Percentiles rank a stretch among this genome's conserved stretches.
Evolutionary conservation across 2,888 invertebrate species (phyloP).

Genomic region (Timema cristinae): DNA sequence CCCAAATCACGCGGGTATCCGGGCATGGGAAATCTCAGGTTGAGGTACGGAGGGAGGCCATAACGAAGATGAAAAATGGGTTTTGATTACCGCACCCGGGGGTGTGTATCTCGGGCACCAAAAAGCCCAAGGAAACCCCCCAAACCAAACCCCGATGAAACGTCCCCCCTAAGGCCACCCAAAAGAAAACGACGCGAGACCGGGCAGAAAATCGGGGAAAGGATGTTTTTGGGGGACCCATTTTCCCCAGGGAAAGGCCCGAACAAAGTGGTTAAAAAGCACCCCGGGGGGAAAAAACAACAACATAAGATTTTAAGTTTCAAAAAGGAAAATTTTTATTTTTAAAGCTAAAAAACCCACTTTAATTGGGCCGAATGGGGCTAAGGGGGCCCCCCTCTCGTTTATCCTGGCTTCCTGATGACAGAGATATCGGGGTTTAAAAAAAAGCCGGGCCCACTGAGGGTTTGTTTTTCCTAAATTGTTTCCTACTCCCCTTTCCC

Average conservation of each 20-base stretch:
- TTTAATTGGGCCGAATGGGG: too few species aligned
- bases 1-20: conserved; percentile 96
- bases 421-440: too few species aligned
- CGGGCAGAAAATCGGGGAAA: conserved; percentile 78
- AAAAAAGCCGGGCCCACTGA: too few species aligned
- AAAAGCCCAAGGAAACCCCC: conserved; percentile 92
- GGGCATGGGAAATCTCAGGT: conserved; percentile 97
- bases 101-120: conserved; percentile 91
- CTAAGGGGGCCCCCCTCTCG: too few species aligned
- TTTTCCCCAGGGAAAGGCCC: conserved; percentile 88
- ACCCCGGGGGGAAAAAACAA: conserved; percentile 53
- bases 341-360: too few species aligned
- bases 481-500: too few species aligned
- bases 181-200: conserved; percentile 85
- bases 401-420: too few species aligned
- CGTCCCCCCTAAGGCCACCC: conserved; percentile 89
- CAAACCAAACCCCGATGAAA: conserved; percentile 89
- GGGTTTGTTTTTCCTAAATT: too few species aligned
- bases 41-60: conserved; percentile 96
- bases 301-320: background rate
- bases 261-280: conserved; percentile 94
- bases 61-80: conserved; percentile 97
- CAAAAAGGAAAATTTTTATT: background rate
- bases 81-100: conserved; percentile 95
- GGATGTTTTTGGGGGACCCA: conserved; percentile 76